Evolutionary conservation across 2,113 vertebrate genomes (phyloP), one percentile per base, ranked within the genome.

Genomic region (Ariopsis seemanni): DNA sequence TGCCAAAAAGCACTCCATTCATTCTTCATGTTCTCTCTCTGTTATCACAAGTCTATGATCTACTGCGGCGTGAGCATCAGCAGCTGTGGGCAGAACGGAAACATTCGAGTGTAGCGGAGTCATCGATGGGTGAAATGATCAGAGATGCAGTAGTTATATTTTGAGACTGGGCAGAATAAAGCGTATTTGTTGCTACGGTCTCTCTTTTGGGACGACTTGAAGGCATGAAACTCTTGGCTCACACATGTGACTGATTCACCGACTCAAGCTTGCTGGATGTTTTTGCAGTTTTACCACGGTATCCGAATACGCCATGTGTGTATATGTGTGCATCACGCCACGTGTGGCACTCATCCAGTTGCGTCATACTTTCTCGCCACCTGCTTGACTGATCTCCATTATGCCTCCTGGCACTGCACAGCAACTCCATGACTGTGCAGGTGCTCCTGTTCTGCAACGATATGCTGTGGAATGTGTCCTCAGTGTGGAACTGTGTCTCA

Each of bases 331-430:
- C 71, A 91, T 17, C 82, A 90, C 55, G 34, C 93, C 93, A 93
- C 65, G 86, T 90, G 89, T 92, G 92, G 90, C 75, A 90, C 86
- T 90, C 84, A 50, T 91, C 82, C 93, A 92, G 91, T 83, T 92
- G 93, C 69, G 89, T 90, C 93, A 93, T 92, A 80, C 71, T 75
- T n/a, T 27, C 81, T 55, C 71, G 65, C 77, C 83, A 79, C 52
- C 77, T 87, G 65, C 90, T 89, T 25, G 87, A 91, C 78, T 89
- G 88, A 55, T 42, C 77, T 27, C 48, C 85, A 5, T 42, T 48
- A 42, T 72, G 62, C 69, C 86, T 74, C 30, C 83, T 69, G 60
- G 34, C 72, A 62, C 74, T 77, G 8, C 80, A 87, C n/a, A 88
- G 48, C 60, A 82, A 60, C 69, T 89, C 84, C 62, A 85, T 69